Conservation (phyloP, 1,140 invertebrate species). For the Drosophila lini region DNA sequence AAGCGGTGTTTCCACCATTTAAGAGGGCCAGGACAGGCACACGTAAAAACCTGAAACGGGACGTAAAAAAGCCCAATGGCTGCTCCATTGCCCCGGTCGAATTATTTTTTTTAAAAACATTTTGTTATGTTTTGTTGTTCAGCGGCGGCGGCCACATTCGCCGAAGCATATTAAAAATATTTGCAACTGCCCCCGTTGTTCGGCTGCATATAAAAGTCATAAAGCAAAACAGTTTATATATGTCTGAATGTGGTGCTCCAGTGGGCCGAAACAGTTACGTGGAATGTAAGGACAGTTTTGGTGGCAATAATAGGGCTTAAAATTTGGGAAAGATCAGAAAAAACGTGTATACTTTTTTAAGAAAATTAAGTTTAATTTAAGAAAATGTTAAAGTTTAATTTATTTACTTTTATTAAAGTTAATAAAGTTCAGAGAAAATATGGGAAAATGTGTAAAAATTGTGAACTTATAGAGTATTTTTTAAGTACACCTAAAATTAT, state of each 20-base stretch:
- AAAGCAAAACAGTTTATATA: constrained; percentile 79
- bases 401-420: no score
- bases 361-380: neutral
- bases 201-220: constrained; percentile 75
- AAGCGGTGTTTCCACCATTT: constrained; percentile 45
- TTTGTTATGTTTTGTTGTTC: constrained; percentile 36
- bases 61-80: constrained; percentile 43
- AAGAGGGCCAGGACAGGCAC: constrained; percentile 16
- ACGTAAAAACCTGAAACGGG: constrained; percentile 53
- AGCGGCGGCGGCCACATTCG: constrained; percentile 17
- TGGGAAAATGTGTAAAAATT: no score
- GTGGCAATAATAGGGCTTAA: neutral
- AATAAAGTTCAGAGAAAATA: no score
- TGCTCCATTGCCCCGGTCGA: constrained; percentile 30
- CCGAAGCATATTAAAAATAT: constrained; percentile 78
- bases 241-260: constrained; percentile 36
- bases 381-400: no score
- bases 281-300: neutral
- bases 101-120: constrained; percentile 46
- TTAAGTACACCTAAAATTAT: no score
- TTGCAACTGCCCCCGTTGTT: constrained; percentile 52
- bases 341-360: no score
- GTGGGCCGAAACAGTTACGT: constrained; percentile 4
- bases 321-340: no score
- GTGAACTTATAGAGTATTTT: no score